Base-by-base conservation (phyloP, 2,113 vertebrate species). In the Pagrus major region DNA sequence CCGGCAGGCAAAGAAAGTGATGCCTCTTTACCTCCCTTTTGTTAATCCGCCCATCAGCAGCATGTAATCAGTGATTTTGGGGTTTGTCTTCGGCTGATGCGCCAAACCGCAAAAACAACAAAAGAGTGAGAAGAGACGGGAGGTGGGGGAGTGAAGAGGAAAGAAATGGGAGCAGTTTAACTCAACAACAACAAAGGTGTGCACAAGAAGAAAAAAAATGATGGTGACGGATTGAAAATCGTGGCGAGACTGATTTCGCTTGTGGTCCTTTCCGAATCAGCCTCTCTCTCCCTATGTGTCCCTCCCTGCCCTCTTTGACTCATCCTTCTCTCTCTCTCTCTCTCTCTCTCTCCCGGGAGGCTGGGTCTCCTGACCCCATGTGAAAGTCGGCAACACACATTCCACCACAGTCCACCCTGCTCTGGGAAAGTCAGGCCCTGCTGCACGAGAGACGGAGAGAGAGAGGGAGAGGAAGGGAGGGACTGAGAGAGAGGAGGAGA, bases 381-480 rank as follows among this genome's bases (percentile, higher is more conserved):
- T 92, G 96, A 95, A 95, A 95, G 94, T 89, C 83, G 82, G 89
- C 91, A 91, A 85, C 93, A 92, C 91, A 92, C 94, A 96, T 97
- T 96, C 96, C 96, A 96, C 94, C 94, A 93, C 92, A 95, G 95
- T 95, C 96, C 96, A 94, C 92, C 93, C 93, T 74, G 86, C 84
- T 95, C 95, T 96, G 96, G 94, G 96, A 96, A 96, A 95, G 91
- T 94, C 92, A 20, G 20, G 76, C 64, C 78, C 90, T 92, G 91
- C 89, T 81, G 73, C 79, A 69, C 31, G 35, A 75, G 71, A 81
- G 80, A 81, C 9, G 51, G 51, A 20, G 68, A 64, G 71, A 74
- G 64, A 61, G 44, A 44, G 37, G 54, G 49, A 46, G 21, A 56
- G 42, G 9, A 8, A 61, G 15, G 5, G 54, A 33, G 16, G 21